Evolutionary conservation across 1,140 invertebrate genomes (phyloP).

Genomic region (Mactra quadrangularis): DNA sequence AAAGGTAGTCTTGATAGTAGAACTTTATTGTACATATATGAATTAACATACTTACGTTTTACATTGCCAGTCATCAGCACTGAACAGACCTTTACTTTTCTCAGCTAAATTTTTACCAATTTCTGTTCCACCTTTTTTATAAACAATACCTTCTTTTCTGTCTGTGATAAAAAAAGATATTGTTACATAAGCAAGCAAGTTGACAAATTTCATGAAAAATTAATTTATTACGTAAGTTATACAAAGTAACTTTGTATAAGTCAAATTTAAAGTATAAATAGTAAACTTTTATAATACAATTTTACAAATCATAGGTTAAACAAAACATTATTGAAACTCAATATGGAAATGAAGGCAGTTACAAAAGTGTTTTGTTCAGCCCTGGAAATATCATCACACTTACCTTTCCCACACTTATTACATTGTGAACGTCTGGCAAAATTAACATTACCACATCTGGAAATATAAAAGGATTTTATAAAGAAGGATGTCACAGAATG

Average conservation of each 20-base stretch:
- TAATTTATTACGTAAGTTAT: too few relatives aligned
- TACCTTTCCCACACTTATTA: constrained; percentile 94
- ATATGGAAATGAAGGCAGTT: too few relatives aligned
- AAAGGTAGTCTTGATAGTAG: too few relatives aligned
- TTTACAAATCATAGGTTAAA: too few relatives aligned
- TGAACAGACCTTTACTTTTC: constrained; percentile 98
- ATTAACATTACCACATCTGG: constrained; percentile 96
- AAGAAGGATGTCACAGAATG: too few relatives aligned
- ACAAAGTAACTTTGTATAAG: not conserved
- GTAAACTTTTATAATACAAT: too few relatives aligned
- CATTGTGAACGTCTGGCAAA: constrained; percentile 95
- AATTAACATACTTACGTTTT: constrained; percentile 92
- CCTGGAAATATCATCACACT: too few relatives aligned
- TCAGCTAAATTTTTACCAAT: constrained; percentile 99
- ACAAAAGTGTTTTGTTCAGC: too few relatives aligned
- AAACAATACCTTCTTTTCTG: constrained; percentile 88
- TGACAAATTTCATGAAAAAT: not conserved
- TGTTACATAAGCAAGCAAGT: too few relatives aligned
- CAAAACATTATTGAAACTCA: too few relatives aligned
- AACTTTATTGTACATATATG: too few relatives aligned
- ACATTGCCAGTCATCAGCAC: constrained; percentile 99
- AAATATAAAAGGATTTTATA: constrained; percentile 50
- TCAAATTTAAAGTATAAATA: too few relatives aligned
- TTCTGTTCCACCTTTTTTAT: constrained; percentile 97
- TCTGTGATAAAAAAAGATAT: constrained; percentile 82